Conservation (phyloP, 2,888 invertebrate species). For the Spilosoma lubricipeda region DNA sequence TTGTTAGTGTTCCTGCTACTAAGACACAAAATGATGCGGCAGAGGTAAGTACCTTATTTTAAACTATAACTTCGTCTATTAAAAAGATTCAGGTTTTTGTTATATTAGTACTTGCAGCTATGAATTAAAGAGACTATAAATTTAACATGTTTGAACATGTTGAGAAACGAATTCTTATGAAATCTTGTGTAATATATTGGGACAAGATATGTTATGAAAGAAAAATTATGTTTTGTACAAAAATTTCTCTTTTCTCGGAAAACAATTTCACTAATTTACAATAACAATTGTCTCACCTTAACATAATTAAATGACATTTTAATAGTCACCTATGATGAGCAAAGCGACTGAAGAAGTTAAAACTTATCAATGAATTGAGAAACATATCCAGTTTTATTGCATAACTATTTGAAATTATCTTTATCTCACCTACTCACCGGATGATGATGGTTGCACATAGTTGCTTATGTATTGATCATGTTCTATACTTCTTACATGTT, state of each 20-base stretch:
- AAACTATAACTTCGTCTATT: not conserved
- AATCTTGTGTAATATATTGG: not conserved
- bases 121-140: not conserved
- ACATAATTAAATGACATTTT: not conserved
- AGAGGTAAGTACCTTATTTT: conserved; percentile 55
- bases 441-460: conserved; percentile 36
- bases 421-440: conserved; percentile 15
- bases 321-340: conserved; percentile 66
- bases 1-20: conserved; percentile 49
- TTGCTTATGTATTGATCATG: conserved; percentile 23
- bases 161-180: not conserved
- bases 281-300: not conserved
- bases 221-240: too few relatives aligned
- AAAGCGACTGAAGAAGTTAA: conserved; percentile 63
- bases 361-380: conserved; percentile 56
- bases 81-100: not conserved
- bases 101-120: too few relatives aligned
- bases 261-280: too few relatives aligned
- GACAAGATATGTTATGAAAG: too few relatives aligned
- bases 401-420: conserved; percentile 50
- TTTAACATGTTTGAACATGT: not conserved
- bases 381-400: conserved; percentile 16
- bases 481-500: conserved; percentile 54
- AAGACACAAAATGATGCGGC: conserved; percentile 44
- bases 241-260: too few relatives aligned